Conservation (phyloP, 2,113 vertebrate species). For the Plotosus lineatus region DNA sequence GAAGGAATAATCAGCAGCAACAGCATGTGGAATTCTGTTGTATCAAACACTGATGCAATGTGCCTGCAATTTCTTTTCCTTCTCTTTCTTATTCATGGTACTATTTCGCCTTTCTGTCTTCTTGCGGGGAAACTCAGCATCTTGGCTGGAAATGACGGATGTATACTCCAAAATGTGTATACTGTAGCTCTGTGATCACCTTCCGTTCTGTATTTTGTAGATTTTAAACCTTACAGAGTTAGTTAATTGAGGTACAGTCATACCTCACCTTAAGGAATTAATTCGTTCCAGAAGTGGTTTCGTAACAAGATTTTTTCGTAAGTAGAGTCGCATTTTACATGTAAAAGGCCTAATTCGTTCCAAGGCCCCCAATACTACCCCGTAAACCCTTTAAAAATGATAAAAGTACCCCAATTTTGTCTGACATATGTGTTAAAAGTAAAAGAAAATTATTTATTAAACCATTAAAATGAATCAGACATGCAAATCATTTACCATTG, state of each 20-base stretch:
- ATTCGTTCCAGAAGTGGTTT: too few species aligned
- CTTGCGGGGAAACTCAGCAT: slow-evolving; percentile 12
- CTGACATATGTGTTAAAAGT: too few species aligned
- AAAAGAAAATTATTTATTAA: too few species aligned
- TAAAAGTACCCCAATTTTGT: too few species aligned
- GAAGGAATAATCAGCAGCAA: background rate
- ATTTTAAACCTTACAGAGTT: background rate
- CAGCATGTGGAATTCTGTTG: slow-evolving; percentile 14
- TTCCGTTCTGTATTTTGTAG: background rate
- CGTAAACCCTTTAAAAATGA: too few species aligned
- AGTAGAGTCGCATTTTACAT: too few species aligned
- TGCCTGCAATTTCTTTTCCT: slow-evolving; percentile 39
- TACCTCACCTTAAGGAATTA: too few species aligned
- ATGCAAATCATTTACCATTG: too few species aligned
- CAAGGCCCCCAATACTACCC: too few species aligned
- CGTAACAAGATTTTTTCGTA: too few species aligned
- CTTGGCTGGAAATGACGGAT: background rate
- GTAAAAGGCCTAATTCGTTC: too few species aligned
- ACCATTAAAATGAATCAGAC: too few species aligned
- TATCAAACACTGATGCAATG: slow-evolving; percentile 43
- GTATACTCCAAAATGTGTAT: background rate
- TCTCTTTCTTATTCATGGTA: slow-evolving; percentile 30
- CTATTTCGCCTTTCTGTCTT: slow-evolving; percentile 23
- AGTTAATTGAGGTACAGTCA: background rate
- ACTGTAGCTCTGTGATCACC: slow-evolving; percentile 6